Conservation (phyloP, 2,797 vertebrate genomes). For the Catamblyrhynchus diadema region DNA sequence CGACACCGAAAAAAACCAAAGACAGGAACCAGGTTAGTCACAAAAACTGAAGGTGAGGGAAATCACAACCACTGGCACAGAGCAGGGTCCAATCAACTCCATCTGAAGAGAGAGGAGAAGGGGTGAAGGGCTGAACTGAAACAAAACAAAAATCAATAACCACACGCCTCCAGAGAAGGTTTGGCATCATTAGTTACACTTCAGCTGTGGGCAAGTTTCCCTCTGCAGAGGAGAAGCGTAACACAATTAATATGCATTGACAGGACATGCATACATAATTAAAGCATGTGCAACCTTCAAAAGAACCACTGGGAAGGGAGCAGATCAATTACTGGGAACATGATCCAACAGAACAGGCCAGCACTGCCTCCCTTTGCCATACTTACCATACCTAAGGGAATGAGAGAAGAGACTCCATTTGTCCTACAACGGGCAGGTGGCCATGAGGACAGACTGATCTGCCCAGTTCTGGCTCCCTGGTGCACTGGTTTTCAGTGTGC, state of each 20-base stretch:
- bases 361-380: neutral
- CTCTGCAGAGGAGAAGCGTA: slow-evolving; percentile 71
- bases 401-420: neutral
- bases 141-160: slow-evolving; percentile 15
- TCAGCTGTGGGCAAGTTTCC: slow-evolving; percentile 40
- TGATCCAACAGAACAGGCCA: neutral
- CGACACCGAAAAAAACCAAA: slow-evolving; percentile 72
- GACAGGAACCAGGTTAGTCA: slow-evolving; percentile 74
- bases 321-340: slow-evolving; percentile 9
- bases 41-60: slow-evolving; percentile 31
- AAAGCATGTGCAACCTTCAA: slow-evolving; percentile 69
- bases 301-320: slow-evolving; percentile 28
- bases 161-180: slow-evolving; percentile 62
- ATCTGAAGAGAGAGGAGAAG: neutral
- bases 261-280: slow-evolving; percentile 69
- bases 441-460: neutral
- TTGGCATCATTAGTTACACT: slow-evolving; percentile 74
- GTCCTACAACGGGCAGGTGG: neutral
- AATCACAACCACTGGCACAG: slow-evolving; percentile 35
- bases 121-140: neutral
- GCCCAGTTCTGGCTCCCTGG: neutral
- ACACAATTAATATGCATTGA: slow-evolving; percentile 73
- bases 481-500: neutral
- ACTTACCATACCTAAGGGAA: slow-evolving; percentile 20
- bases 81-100: slow-evolving; percentile 57